A percentile compares a stretch with the other conserved stretches of the same genome.
These are phyloP conservation scores for Neogale vison DNA, from an alignment of 2,113 vertebrate genomes.

Conservation along the genomic window DNA sequence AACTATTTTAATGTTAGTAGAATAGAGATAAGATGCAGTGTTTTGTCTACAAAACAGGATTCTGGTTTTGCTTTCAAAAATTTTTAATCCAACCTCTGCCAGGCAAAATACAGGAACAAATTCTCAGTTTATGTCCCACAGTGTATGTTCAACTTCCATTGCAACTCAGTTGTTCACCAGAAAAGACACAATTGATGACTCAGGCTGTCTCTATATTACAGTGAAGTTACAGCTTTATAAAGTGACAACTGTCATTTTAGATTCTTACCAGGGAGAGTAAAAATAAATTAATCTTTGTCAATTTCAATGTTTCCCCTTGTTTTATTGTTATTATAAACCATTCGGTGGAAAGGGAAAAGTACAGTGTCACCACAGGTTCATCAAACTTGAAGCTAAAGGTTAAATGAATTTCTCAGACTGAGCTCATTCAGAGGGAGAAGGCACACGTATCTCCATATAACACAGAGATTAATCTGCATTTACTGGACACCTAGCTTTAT, in stretches of 20 bases:
- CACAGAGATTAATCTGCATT: conserved; percentile 42
- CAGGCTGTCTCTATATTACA: conserved; percentile 30
- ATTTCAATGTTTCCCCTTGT: conserved; percentile 72
- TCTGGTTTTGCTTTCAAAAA: conserved; percentile 50
- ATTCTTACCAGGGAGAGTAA: conserved; percentile 52
- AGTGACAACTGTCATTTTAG: conserved; percentile 78
- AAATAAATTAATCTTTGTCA: conserved; percentile 78
- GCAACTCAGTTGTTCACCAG: background rate
- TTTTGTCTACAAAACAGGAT: conserved; percentile 19
- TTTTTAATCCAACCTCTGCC: conserved; percentile 49
- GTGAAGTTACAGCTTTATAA: conserved; percentile 71
- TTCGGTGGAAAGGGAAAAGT: conserved; percentile 64
- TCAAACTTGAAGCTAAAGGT: conserved; percentile 79
- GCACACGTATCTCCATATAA: background rate
- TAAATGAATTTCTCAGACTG: conserved; percentile 76
- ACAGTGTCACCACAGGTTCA: conserved; percentile 65
- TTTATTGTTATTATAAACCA: conserved; percentile 79
- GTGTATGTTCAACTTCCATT: background rate
- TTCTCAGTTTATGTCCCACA: background rate
- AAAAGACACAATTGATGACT: conserved; percentile 70
- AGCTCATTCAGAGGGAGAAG: conserved; percentile 41
- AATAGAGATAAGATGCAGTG: background rate
- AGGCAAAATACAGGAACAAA: conserved; percentile 37
- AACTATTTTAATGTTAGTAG: background rate
- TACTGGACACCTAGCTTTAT: background rate